Percentiles rank a stretch among this genome's conserved stretches.
Conservation (phyloP, 1,140 invertebrate species). For the Euwallacea fornicatus region DNA sequence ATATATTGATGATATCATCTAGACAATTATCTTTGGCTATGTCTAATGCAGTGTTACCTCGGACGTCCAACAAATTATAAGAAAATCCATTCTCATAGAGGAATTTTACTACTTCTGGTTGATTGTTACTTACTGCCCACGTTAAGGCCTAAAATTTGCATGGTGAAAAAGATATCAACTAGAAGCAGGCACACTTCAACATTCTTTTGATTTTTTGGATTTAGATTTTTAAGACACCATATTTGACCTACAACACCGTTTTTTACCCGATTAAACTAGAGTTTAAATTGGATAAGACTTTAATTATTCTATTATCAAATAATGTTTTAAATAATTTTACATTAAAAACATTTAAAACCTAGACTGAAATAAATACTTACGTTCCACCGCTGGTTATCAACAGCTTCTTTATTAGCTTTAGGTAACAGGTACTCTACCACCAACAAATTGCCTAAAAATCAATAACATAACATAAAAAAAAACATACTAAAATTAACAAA, state of each 20-base stretch:
- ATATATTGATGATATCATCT: constrained; percentile 52
- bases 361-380: constrained; percentile 37
- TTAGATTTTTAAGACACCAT: neutral
- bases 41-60: constrained; percentile 54
- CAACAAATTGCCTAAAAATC: constrained; percentile 47
- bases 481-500: neutral
- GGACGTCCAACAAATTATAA: constrained; percentile 50
- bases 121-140: constrained; percentile 56
- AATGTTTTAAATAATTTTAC: too few species aligned
- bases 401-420: constrained; percentile 50
- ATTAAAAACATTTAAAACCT: too few species aligned
- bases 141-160: constrained; percentile 51
- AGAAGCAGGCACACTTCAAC: neutral
- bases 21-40: constrained; percentile 54
- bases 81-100: constrained; percentile 53
- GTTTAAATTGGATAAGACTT: neutral
- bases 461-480: neutral
- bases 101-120: constrained; percentile 52
- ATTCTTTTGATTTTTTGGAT: neutral
- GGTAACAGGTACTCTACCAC: constrained; percentile 53
- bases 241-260: too few species aligned
- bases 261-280: too few species aligned
- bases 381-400: constrained; percentile 56
- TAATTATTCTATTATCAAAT: neutral
- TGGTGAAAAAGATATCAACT: too few species aligned